These are phyloP conservation scores for Temnothorax unifasciatus DNA, from an alignment of 2,888 invertebrate species.

Conservation along the genomic window DNA sequence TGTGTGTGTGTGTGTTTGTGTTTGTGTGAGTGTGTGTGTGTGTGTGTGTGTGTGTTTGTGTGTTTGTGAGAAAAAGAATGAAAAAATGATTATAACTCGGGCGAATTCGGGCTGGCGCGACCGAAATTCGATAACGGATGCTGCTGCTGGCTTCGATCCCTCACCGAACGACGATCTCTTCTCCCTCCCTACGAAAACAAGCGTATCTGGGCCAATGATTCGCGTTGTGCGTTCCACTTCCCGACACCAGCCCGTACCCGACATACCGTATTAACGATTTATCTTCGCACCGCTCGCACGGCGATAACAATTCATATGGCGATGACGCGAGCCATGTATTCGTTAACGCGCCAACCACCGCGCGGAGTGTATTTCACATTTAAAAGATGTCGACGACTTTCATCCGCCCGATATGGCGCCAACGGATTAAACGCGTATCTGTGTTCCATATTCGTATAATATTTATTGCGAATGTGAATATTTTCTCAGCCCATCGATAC, in stretches of 20 bases:
- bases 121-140: constrained; percentile 63
- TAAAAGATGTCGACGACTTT: constrained; percentile 44
- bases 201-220: constrained; percentile 63
- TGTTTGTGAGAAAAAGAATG: constrained; percentile 5
- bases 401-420: constrained; percentile 34
- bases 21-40: too few relatives aligned
- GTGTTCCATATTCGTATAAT: background rate
- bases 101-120: constrained; percentile 1
- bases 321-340: constrained; percentile 59
- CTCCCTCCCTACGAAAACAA: constrained; percentile 54
- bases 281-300: constrained; percentile 61
- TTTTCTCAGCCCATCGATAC: background rate
- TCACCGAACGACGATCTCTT: background rate
- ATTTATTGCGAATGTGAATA: constrained; percentile 7
- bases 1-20: too few relatives aligned
- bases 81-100: constrained; percentile 54
- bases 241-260: constrained; percentile 60
- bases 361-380: constrained; percentile 36
- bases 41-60: too few relatives aligned
- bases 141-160: constrained; percentile 46
- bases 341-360: constrained; percentile 60
- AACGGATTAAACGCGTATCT: constrained; percentile 15
- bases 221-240: constrained; percentile 55
- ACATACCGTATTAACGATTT: constrained; percentile 71
- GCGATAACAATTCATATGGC: constrained; percentile 72